Percentiles rank a stretch among this genome's conserved stretches.
These are phyloP conservation scores for Hetaerina americana DNA, from an alignment of 1,140 invertebrate genomes.

Conservation along the genomic window DNA sequence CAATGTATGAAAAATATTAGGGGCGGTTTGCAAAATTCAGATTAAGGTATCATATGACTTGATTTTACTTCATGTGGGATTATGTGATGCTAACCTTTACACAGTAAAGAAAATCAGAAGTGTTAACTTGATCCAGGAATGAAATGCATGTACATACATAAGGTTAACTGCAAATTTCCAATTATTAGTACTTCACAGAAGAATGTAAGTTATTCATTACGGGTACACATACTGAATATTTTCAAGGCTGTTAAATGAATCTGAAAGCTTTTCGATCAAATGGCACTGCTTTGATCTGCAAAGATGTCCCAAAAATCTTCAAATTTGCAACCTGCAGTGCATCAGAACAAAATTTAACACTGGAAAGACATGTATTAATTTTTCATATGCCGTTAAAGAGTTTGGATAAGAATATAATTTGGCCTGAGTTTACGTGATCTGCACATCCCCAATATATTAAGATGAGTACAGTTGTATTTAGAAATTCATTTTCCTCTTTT, in stretches of 20 bases:
- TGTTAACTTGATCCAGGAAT: neutral
- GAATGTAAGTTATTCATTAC: neutral
- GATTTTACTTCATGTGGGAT: neutral
- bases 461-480: neutral
- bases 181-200: neutral
- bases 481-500: too few species aligned
- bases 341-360: neutral
- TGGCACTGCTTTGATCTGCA: neutral
- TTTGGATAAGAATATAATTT: neutral
- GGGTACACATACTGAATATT: neutral
- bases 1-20: too few species aligned
- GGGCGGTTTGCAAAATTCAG: too few species aligned
- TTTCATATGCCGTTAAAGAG: neutral
- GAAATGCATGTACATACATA: neutral
- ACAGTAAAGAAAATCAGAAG: neutral
- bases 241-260: neutral
- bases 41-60: too few species aligned
- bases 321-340: neutral
- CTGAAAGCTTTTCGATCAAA: neutral
- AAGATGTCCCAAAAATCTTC: neutral
- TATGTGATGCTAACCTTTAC: neutral
- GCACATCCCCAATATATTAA: neutral
- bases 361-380: neutral
- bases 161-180: neutral
- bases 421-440: neutral